These are phyloP conservation scores for Pseudochirops corinnae DNA, from an alignment of 2,797 vertebrate genomes.

Conservation along the genomic window DNA sequence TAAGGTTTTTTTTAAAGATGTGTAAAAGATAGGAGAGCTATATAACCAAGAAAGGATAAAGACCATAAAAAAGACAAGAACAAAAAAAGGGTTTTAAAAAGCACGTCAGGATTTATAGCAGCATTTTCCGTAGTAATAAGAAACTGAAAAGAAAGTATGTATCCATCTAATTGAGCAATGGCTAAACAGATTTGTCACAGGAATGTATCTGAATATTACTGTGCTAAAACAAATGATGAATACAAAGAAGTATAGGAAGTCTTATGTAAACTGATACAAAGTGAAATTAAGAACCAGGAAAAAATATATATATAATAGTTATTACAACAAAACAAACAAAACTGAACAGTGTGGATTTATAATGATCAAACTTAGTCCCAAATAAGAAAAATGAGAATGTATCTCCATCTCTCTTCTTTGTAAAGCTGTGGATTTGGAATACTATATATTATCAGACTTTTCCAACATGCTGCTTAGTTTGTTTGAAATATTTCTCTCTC, in stretches of 20 bases:
- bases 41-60: not conserved
- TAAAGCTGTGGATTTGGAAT: not conserved
- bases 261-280: not conserved
- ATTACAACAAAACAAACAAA: not conserved
- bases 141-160: too few relatives aligned
- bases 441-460: not conserved
- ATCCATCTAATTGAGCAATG: too few relatives aligned
- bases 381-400: not conserved
- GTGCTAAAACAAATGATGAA: not conserved
- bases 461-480: not conserved
- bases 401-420: not conserved
- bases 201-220: too few relatives aligned
- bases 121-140: too few relatives aligned
- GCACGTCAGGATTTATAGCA: too few relatives aligned
- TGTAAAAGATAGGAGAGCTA: not conserved
- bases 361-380: not conserved
- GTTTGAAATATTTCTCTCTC: not conserved
- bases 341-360: not conserved
- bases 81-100: too few relatives aligned
- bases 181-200: too few relatives aligned
- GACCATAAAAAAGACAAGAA: not conserved
- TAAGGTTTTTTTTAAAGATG: not conserved
- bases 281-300: not conserved
- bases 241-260: too few relatives aligned
- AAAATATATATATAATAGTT: not conserved